Conservation (phyloP, 2,113 vertebrate species). For the Psittacula cyanocephala region DNA sequence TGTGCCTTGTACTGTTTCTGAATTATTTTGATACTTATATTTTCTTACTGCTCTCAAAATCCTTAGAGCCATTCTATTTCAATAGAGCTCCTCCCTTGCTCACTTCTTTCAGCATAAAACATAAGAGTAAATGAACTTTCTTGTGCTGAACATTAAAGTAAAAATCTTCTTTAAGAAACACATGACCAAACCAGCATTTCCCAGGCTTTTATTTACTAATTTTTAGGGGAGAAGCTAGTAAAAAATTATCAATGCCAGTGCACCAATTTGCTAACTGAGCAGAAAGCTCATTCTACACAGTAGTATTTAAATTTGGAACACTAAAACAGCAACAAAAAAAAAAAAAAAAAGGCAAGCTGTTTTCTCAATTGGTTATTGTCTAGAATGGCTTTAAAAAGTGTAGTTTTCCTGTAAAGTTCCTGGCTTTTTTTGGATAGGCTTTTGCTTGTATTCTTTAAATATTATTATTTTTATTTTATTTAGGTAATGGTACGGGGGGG, state of each 20-base stretch:
- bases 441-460: background rate
- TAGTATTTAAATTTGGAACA: background rate
- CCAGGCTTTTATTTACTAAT: background rate
- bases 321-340: background rate
- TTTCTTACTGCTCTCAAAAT: constrained; percentile 74
- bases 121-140: constrained; percentile 59
- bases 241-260: background rate
- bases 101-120: constrained; percentile 58
- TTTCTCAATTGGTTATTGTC: background rate
- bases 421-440: background rate
- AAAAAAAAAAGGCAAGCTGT: background rate
- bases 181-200: background rate
- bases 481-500: background rate
- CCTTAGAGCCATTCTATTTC: constrained; percentile 63
- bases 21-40: constrained; percentile 84
- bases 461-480: background rate
- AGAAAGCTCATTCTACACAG: background rate
- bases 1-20: constrained; percentile 80
- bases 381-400: background rate
- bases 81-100: constrained; percentile 56
- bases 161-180: background rate
- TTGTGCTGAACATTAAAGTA: constrained; percentile 1
- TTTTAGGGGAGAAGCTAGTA: background rate
- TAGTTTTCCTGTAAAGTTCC: background rate
- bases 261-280: background rate